Evolutionary conservation across 2,888 invertebrate species (phyloP).

Genomic region (Stenolophus ochropezus): DNA sequence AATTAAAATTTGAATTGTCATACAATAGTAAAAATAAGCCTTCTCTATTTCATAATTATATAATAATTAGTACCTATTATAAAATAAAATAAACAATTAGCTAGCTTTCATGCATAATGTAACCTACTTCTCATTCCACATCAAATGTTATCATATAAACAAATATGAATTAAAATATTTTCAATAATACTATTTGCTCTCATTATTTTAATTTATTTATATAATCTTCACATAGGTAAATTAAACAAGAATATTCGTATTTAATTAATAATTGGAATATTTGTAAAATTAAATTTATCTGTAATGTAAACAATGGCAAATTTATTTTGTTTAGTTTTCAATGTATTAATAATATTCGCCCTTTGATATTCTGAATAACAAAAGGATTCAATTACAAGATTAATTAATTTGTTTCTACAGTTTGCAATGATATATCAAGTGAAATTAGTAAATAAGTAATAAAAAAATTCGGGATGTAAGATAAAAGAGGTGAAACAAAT

Average conservation of each 20-base stretch:
- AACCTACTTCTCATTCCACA: background rate
- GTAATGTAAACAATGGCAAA: background rate
- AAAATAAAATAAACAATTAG: no score
- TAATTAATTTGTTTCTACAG: background rate
- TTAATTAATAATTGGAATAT: background rate
- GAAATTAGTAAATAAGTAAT: background rate
- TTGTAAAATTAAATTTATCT: background rate
- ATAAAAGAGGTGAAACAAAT: background rate
- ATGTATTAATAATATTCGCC: background rate
- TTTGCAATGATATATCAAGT: no score
- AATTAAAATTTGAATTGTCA: no score
- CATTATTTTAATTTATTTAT: background rate
- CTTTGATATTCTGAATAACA: background rate
- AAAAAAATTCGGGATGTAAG: background rate
- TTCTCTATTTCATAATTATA: no score
- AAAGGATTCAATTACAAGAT: conserved; percentile 4
- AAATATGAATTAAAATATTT: background rate
- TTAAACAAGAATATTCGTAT: background rate
- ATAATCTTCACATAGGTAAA: background rate
- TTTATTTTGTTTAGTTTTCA: background rate
- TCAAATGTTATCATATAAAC: background rate
- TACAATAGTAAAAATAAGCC: no score
- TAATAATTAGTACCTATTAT: no score
- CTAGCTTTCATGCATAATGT: background rate
- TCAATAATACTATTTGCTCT: background rate